Base-by-base conservation (phyloP, 92 coral and sea anemone genomes). In the Epizoanthus ramosus region DNA sequence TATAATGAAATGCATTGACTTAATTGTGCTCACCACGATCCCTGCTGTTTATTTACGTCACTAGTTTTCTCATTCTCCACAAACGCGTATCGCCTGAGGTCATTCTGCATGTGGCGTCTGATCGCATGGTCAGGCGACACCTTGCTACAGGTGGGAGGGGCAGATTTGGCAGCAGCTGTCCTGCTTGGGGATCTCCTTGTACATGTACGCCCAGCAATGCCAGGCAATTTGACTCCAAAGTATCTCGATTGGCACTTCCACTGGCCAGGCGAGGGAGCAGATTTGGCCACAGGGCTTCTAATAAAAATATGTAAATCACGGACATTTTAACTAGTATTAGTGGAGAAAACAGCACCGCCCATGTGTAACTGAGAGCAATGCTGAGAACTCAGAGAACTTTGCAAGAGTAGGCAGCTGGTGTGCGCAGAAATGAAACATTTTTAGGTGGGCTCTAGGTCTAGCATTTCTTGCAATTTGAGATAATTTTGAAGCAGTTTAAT, bases 61-160 rank as follows among this genome's bases (percentile, higher is more conserved):
- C 22, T 4, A 3, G 19, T 16, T 54, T 69, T 59, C 70, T 82
- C 77, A 67, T 73, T 70, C 54, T 70, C 52, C 12, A 35, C 65
- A 61, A 61, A 61, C 17, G 82, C 82, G 10, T 61, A 77, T 63
- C 66, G 86, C 85, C 76, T 92, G 69, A 89, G 89, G 63, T 91
- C 95, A 88, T 92, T 92, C 77, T 95, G 98, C 98, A 95, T 95
- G 91, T 95, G 98, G 52, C 98, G 89, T 72, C 98, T 77, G 54
- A 95, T 87, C 3, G 89, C 92, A 67, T 91, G 91, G 28, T 93
- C 91, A 28, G 89, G 81, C 6, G 93, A 85, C 59, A 92, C 81
- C 87, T 90, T 92, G 60, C 84, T 87, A 57, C 90, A 83, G 39
- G 85, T 77, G 18, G 98, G 98, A 22, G 98, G 98, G 19, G 98